These are phyloP conservation scores for Frieseomelitta varia DNA, from an alignment of 1,140 invertebrate species.

Conservation along the genomic window DNA sequence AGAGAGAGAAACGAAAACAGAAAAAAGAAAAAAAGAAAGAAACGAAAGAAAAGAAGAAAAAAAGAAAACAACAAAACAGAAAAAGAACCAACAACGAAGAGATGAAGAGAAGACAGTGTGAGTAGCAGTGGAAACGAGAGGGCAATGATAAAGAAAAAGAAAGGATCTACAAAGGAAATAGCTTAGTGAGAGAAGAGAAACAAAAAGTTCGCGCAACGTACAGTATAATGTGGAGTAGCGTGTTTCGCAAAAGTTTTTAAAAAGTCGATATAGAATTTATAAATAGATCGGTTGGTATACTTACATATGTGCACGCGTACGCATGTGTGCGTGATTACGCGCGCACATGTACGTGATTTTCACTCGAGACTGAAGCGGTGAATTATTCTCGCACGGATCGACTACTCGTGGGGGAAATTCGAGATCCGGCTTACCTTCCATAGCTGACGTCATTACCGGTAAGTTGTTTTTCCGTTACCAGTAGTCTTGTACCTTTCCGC, in stretches of 20 bases:
- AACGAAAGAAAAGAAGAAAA: constrained; percentile 27
- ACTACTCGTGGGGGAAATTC: constrained; percentile 59
- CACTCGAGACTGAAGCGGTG: constrained; percentile 74
- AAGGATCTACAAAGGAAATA: constrained; percentile 35
- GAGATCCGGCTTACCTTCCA: constrained; percentile 73
- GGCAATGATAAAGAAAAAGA: constrained; percentile 57
- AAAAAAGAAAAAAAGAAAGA: not conserved
- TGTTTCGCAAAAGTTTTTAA: constrained; percentile 52
- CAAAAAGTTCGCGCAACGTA: constrained; percentile 35
- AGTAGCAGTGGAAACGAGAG: constrained; percentile 12
- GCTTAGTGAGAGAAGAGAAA: constrained; percentile 48
- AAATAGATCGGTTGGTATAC: constrained; percentile 49
- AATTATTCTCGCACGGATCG: constrained; percentile 58
- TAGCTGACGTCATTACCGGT: constrained; percentile 81
- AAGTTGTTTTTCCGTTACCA: constrained; percentile 65
- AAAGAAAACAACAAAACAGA: constrained; percentile 26
- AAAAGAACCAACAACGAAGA: not conserved
- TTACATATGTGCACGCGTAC: constrained; percentile 71
- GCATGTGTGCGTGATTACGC: constrained; percentile 70
- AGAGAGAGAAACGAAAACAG: constrained; percentile 39
- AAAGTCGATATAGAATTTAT: constrained; percentile 55
- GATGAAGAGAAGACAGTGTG: constrained; percentile 48
- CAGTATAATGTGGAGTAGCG: constrained; percentile 56
- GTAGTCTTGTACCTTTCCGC: not conserved
- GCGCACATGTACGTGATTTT: constrained; percentile 73